Evolutionary conservation across 1,140 invertebrate species (phyloP).

Genomic region (Zelostemma sp.): DNA sequence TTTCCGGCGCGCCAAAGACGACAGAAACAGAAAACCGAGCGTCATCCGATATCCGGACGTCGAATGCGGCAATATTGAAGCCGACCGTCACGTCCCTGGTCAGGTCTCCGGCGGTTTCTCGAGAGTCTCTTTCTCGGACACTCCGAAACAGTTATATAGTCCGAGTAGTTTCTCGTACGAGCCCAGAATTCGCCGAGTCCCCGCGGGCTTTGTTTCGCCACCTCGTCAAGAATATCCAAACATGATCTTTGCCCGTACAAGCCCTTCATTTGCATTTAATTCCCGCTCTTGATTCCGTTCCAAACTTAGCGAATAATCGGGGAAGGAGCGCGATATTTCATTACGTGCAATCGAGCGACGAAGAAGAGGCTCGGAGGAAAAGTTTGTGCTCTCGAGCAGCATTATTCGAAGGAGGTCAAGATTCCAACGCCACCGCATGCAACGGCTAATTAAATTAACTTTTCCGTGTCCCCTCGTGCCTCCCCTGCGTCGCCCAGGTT

Average conservation of each 20-base stretch:
- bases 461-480: not conserved
- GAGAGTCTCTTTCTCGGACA: not conserved
- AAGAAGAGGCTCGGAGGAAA: too few species aligned
- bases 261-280: not conserved
- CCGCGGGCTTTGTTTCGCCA: not conserved
- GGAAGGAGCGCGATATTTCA: too few species aligned
- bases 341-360: too few species aligned
- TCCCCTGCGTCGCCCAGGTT: not conserved
- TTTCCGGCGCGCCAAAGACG: not conserved
- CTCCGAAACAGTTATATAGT: not conserved
- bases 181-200: not conserved
- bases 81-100: not conserved
- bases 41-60: not conserved
- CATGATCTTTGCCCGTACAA: not conserved
- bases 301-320: too few species aligned
- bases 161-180: not conserved
- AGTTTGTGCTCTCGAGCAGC: not conserved
- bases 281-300: too few species aligned
- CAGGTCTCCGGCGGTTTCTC: not conserved
- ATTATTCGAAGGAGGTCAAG: not conserved
- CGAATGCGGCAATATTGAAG: conserved; percentile 3
- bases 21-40: not conserved
- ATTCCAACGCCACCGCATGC: not conserved
- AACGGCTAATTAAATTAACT: not conserved
- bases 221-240: not conserved